Evolutionary conservation across 2,113 vertebrate species (phyloP).

Genomic region (Tetrao urogallus): DNA sequence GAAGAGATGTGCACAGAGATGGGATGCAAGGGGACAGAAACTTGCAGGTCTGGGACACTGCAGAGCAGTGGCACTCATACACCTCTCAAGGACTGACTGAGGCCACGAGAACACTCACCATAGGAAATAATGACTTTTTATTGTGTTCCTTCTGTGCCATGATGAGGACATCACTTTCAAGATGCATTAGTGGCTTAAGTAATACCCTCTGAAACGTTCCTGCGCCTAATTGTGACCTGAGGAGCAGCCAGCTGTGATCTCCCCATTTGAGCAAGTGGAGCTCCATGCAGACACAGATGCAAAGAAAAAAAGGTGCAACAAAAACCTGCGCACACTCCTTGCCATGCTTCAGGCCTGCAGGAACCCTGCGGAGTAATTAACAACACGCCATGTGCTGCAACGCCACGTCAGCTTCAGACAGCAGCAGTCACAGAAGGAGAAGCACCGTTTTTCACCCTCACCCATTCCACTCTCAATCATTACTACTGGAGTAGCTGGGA

Average conservation of each 20-base stretch:
- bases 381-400: not conserved
- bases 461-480: not conserved
- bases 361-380: not conserved
- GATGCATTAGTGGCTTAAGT: not conserved
- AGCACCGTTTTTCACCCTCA: not conserved
- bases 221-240: not conserved
- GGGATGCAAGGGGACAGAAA: not conserved
- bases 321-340: not conserved
- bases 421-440: not conserved
- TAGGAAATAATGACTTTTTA: not conserved
- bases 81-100: rapidly evolving
- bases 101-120: rapidly evolving
- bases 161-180: not conserved
- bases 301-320: not conserved
- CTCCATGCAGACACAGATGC: not conserved
- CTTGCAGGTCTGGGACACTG: rapidly evolving
- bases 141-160: not conserved
- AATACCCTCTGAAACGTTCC: not conserved
- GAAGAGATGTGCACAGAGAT: not conserved
- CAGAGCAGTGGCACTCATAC: not conserved
- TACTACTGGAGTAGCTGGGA: slow-evolving; percentile 9
- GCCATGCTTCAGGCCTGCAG: not conserved
- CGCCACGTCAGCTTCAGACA: not conserved
- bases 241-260: not conserved
- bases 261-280: not conserved